These are phyloP conservation scores for Thymelicus acteon DNA, from an alignment of 2,888 invertebrate species.

Conservation along the genomic window DNA sequence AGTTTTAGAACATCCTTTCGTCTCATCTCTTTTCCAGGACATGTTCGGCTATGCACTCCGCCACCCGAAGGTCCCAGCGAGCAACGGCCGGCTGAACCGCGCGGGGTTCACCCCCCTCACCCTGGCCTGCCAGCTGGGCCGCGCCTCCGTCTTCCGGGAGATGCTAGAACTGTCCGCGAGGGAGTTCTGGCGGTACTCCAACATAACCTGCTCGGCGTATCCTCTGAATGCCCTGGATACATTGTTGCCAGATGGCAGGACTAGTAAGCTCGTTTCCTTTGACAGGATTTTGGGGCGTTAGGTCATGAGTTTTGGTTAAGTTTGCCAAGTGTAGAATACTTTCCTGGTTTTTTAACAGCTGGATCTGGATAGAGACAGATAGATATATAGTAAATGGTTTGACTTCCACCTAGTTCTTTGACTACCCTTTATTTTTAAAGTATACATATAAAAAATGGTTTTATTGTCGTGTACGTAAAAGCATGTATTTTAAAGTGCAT, in stretches of 20 bases:
- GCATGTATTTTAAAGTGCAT: no score
- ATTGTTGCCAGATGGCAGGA: conserved; percentile 95
- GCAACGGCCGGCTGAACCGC: conserved; percentile 94
- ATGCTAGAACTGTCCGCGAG: conserved; percentile 98
- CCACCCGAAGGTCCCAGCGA: conserved; percentile 96
- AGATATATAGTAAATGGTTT: no score
- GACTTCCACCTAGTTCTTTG: no score
- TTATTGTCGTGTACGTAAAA: no score
- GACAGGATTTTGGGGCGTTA: no score
- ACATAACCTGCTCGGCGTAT: conserved; percentile 99
- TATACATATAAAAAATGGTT: no score
- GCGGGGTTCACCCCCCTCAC: conserved; percentile 98
- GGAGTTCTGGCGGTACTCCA: conserved; percentile 99
- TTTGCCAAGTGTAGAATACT: no score
- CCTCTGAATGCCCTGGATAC: conserved; percentile 98
- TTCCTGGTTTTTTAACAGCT: no score
- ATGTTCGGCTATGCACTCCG: conserved; percentile 99
- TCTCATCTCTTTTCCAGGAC: conserved; percentile 85
- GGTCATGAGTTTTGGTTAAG: no score
- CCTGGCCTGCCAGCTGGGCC: conserved; percentile 97
- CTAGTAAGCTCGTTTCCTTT: conserved; percentile 87
- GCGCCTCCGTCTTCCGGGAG: conserved; percentile 98
- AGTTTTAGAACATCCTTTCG: no score
- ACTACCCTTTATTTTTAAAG: no score
- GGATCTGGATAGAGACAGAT: no score